Conservation (phyloP, 1,140 invertebrate genomes). For the Physella acuta region DNA sequence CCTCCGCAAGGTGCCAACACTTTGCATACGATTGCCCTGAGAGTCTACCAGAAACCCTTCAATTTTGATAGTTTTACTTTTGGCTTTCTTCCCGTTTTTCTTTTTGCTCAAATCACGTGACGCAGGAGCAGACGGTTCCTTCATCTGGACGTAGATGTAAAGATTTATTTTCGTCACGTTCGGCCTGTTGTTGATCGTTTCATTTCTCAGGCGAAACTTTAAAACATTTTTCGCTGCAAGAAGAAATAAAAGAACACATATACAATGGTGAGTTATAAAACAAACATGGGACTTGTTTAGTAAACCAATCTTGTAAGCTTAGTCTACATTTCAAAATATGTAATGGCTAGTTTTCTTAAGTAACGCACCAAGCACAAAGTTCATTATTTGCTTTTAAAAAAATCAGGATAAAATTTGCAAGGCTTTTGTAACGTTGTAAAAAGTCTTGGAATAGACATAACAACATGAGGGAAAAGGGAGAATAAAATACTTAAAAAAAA, state of each 20-base stretch:
- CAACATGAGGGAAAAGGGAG: too few relatives aligned
- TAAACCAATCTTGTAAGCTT: too few relatives aligned
- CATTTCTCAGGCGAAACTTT: not conserved
- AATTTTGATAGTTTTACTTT: slow-evolving; percentile 14
- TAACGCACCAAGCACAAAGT: too few relatives aligned
- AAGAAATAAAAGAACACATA: not conserved
- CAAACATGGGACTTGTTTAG: too few relatives aligned
- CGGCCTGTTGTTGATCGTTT: not conserved
- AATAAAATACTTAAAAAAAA: too few relatives aligned
- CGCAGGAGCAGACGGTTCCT: slow-evolving; percentile 6
- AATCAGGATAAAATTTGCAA: too few relatives aligned
- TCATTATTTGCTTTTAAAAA: too few relatives aligned
- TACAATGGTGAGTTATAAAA: too few relatives aligned
- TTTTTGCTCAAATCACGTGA: not conserved
- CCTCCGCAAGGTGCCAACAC: not conserved
- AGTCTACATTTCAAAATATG: too few relatives aligned
- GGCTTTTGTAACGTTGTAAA: too few relatives aligned
- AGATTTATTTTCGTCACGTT: not conserved
- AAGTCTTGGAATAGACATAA: too few relatives aligned
- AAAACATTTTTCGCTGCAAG: slow-evolving; percentile 10
- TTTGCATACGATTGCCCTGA: not conserved
- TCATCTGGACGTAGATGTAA: slow-evolving; percentile 4
- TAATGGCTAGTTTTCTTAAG: too few relatives aligned
- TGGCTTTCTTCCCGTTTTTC: not conserved
- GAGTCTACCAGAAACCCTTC: not conserved